A percentile compares a stretch with the other conserved stretches of the same genome.
Conservation (phyloP, 2,797 vertebrate species). For the Hirundo rustica region DNA sequence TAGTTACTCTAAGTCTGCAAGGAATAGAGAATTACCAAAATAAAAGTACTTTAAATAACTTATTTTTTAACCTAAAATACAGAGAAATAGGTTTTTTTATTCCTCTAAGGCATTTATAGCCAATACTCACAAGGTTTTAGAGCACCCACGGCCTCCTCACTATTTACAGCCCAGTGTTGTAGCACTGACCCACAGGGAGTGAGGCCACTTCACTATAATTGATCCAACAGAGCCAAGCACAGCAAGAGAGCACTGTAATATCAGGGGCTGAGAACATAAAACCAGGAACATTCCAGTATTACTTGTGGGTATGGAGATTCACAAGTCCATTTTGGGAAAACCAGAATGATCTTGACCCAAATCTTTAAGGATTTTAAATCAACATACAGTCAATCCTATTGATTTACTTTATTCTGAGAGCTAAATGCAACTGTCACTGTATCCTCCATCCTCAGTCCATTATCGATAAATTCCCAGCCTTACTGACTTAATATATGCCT, state of each 20-base stretch:
- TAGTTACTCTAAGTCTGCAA: neutral
- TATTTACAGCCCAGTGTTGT: neutral
- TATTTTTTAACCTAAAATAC: neutral
- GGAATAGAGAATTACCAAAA: neutral
- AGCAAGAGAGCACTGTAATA: neutral
- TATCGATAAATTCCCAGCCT: neutral
- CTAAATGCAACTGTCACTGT: slow-evolving; percentile 30
- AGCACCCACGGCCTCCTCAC: neutral
- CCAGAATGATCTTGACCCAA: neutral
- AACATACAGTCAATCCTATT: slow-evolving; percentile 1
- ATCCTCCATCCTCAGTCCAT: neutral
- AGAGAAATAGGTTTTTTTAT: neutral
- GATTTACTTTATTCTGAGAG: slow-evolving; percentile 28
- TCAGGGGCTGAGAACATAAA: neutral
- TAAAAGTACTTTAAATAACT: neutral
- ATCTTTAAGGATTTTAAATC: slow-evolving; percentile 43
- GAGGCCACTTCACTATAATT: neutral
- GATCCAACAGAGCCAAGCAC: neutral
- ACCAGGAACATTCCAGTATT: neutral
- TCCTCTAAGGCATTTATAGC: neutral
- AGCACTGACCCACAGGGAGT: neutral
- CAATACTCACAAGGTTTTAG: neutral
- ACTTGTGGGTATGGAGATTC: neutral
- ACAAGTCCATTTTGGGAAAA: neutral
- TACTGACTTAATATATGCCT: slow-evolving; percentile 24